Base-by-base conservation (phyloP, 1,140 invertebrate species). In the Drosophila parabipectinata region DNA sequence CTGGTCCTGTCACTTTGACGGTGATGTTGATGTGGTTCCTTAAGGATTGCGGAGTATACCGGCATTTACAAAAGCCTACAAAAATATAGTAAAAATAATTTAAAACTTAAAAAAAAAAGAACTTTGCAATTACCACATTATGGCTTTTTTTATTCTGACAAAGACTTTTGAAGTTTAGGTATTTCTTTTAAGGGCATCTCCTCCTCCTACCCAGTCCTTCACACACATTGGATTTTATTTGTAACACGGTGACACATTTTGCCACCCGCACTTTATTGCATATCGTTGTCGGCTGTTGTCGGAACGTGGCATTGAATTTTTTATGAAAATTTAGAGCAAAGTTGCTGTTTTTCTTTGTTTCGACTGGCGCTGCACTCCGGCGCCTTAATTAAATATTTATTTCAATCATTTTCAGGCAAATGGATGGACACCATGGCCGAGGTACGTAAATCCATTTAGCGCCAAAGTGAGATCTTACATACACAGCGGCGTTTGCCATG, bases 381-480 rank as follows among this genome's bases (percentile, higher is more conserved):
- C 58, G 79, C 79, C 87, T 73, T 77, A 77, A 88, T 88, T 77
- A 88, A 88, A 88, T 88, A 88, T 88, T 83, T 88, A 88, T 88
- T 88, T 79, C 76, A 73, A 82, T 88, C 72, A 88, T 83, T 88
- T 80, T 69, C 53, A 4, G 34, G 44, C 67, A 80, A 85, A 85
- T 77, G 79, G 74, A 82, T 50, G 72, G 68, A 41, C 67, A 72
- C 55, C 50, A 21, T 50, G 34, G 32, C 9, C 10, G 54, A 61
- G 67, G 37, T 34, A 72, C 50, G 53, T 48, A 72, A 72, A 72
- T 53, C 48, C 57, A 66, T 67, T 68, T 55, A 47, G 4, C 7
- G 44, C 12, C 56, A 21, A 59, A 72, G 64, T 84, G 58, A 84
- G 60, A 76, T 50, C 56, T 64, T 44, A 58, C 24, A 58, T 37